These are phyloP conservation scores for Mormyrus proboscirostris DNA, from an alignment of 2,797 vertebrate genomes.

Conservation along the genomic window DNA sequence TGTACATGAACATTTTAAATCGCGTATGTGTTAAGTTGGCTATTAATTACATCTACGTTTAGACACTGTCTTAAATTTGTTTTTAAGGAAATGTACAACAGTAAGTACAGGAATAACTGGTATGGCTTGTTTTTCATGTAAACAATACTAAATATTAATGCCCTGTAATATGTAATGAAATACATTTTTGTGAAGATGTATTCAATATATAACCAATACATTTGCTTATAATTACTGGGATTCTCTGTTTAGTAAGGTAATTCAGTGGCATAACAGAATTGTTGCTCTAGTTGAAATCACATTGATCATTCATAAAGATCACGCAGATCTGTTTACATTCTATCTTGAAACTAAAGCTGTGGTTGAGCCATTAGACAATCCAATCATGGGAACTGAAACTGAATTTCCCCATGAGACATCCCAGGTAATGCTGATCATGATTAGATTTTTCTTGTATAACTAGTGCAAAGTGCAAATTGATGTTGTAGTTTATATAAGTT, in stretches of 20 bases:
- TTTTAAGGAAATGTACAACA: constrained; percentile 7
- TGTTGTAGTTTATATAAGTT: background rate
- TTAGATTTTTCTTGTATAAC: background rate
- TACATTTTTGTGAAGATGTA: background rate
- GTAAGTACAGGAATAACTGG: constrained; percentile 19
- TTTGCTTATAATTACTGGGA: background rate
- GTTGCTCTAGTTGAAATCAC: background rate
- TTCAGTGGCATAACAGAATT: background rate
- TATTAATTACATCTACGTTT: background rate
- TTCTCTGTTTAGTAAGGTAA: background rate
- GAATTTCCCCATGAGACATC: background rate
- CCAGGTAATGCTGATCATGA: background rate
- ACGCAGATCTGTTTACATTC: background rate
- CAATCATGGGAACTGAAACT: background rate
- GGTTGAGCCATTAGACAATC: background rate
- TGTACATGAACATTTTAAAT: background rate
- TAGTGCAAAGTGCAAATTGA: background rate
- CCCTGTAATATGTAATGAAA: background rate
- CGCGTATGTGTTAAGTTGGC: background rate
- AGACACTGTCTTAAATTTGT: background rate
- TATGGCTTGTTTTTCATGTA: constrained; percentile 7
- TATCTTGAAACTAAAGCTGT: background rate
- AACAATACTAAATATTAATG: background rate
- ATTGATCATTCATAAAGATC: background rate
- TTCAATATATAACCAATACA: background rate